Evolutionary conservation across 1,140 invertebrate genomes (phyloP), one percentile per base, ranked within the genome.

Genomic region (Dolichoris vasculosae): DNA sequence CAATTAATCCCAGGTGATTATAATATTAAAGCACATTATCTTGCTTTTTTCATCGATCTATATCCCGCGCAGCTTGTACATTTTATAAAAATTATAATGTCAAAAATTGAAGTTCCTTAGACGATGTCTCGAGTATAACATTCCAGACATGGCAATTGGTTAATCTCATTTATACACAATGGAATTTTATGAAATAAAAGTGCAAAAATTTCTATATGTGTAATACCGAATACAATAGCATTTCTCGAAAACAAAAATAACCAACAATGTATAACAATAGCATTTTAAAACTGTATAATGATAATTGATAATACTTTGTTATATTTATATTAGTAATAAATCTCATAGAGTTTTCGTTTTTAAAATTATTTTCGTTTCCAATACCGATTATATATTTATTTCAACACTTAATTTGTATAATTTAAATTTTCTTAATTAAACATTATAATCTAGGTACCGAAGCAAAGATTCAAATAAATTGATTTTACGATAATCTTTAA

Each of bases 1-100:
- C 75, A 32, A 55, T 51, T 55, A n/a, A 6, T 55, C 75, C 75
- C 48, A 77, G 23, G 51, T 78, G 35, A 78, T 59, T 78, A 51
- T 38, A 59, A 78, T 59, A 40, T 30, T 3, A 63, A 63, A 48
- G 30, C 46, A 51, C 48, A n/a, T 63, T 63, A 63, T 63, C 59
- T 1, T 15, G 17, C 35, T 48, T 11, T 35, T 7, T 78, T 64
- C 26, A 40, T 79, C 32, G 23, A 79, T 79, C 51, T 35, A 43
- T 40, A 79, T 79, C 77, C 0, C n/a, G 63, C 6, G 30, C n/a
- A 64, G 35, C 51, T 35, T 38, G 6, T 13, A 4, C 15, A 26
- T 64, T 79, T 64, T 38, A 43, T 38, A 55, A 64, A 26, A 43
- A 73, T 69, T 40, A 38, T 23, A 43, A 73, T 17, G 38, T 73